Evolutionary conservation across 2,797 vertebrate genomes (phyloP), one percentile per base, ranked within the genome.

Genomic region (Cyclura pinguis): DNA sequence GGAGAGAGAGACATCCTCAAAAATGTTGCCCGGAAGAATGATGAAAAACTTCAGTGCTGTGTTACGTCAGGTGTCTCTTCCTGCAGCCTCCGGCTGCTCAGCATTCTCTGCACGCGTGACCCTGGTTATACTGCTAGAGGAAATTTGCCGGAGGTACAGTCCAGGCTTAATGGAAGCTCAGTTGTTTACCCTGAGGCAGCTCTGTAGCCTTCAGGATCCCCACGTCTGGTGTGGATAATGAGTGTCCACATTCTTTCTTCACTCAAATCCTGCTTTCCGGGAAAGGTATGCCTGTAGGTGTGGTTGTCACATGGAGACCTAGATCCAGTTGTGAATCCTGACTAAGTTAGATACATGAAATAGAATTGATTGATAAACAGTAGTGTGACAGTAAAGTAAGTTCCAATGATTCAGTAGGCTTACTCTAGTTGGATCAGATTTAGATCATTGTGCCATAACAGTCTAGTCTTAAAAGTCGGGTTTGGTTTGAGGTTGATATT

Each of bases 201-300:
- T 82, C 93, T 95, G 84, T 87, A 90, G 73, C 91, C 88, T 50
- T n/a, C 1, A 78, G 86, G 86, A 87, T 78, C 85, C 57, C 57
- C 74, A 6, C 6, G 8, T 59, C 85, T 64, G 47, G 14, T 10
- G 38, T 87, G 74, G 85, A 62, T 87, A 87, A 87, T 64, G 86
- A 87, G 74, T 20, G 42, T 78, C 86, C 42, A 22, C 74, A 52
- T 78, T 64, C 38, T 67, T 80, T 80, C 57, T 20, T 62, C 24
- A 6, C 8, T 74, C 84, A 55, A 35, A 85, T 13, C 55, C 55
- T 42, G 67, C 29, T 85, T 59, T 27, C 52, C 16, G 18, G 8
- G 35, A 78, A 57, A 77, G 2, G 55, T 42, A 59, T 18, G 24
- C 7, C 55, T 86, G 73, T 6, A 59, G 55, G 22, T 74, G 3